These are phyloP conservation scores for Eupithecia pulchellata DNA, from an alignment of 2,888 invertebrate species.

Conservation along the genomic window DNA sequence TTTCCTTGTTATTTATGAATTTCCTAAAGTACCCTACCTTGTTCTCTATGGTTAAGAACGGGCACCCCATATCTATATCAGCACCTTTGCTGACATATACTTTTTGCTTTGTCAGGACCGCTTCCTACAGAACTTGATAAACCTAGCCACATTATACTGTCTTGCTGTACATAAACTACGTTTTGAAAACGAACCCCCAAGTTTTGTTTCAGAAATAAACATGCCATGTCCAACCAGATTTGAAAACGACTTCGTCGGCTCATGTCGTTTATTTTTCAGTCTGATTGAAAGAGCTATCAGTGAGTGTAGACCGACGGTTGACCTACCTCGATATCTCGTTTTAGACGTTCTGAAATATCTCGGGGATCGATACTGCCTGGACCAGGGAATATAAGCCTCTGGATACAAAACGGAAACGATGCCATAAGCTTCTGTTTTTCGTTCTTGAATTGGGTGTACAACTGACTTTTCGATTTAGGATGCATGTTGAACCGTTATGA, in stretches of 20 bases:
- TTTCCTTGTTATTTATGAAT: no score
- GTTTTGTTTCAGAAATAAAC: not conserved
- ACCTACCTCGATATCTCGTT: constrained; percentile 38
- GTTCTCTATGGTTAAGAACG: no score
- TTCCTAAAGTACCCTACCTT: no score
- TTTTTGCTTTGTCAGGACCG: not conserved
- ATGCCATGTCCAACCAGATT: not conserved
- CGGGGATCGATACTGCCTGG: constrained; percentile 62
- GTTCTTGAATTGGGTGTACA: not conserved
- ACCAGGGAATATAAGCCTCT: constrained; percentile 8
- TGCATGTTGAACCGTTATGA: no score
- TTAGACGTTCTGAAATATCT: constrained; percentile 64
- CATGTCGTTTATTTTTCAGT: constrained; percentile 21
- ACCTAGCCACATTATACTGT: not conserved
- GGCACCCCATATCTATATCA: no score
- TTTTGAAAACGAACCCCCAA: not conserved
- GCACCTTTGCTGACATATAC: not conserved
- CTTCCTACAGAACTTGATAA: not conserved
- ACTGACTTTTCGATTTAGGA: not conserved
- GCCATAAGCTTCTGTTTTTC: not conserved
- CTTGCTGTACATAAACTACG: not conserved
- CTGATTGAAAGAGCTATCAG: constrained; percentile 28
- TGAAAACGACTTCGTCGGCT: constrained; percentile 11
- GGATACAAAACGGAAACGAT: constrained; percentile 17
- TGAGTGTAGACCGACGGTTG: constrained; percentile 23